These are phyloP conservation scores for Lordiphosa andalusiaca DNA, from an alignment of 2,888 invertebrate species.

Conservation along the genomic window DNA sequence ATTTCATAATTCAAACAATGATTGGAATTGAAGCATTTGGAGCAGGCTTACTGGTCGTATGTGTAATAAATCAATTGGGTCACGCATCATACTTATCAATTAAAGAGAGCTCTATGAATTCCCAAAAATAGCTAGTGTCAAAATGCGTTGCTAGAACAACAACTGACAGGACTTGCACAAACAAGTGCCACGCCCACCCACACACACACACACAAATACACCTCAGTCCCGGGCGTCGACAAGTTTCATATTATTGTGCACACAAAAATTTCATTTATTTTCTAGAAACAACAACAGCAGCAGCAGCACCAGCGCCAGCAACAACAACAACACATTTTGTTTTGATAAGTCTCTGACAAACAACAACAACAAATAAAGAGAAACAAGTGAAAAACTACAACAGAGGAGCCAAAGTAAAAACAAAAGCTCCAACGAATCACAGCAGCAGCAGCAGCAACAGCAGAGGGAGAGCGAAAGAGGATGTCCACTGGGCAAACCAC, in stretches of 20 bases:
- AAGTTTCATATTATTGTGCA: constrained; percentile 39
- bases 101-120: too few relatives aligned
- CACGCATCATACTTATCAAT: too few relatives aligned
- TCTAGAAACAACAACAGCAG: constrained; percentile 48
- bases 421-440: constrained; percentile 51
- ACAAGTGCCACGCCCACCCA: constrained; percentile 33
- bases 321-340: constrained; percentile 59
- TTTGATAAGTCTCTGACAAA: constrained; percentile 72
- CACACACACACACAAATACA: constrained; percentile 6
- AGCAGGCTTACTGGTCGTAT: too few relatives aligned
- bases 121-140: too few relatives aligned
- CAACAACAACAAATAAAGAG: constrained; percentile 37
- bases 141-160: constrained; percentile 26
- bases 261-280: constrained; percentile 58
- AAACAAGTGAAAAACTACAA: constrained; percentile 50
- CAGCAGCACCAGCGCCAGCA: constrained; percentile 23
- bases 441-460: constrained; percentile 6
- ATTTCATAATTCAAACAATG: too few relatives aligned
- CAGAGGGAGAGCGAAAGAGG: constrained; percentile 3
- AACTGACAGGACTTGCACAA: constrained; percentile 34
- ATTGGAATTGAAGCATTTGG: too few relatives aligned
- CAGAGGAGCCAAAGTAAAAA: constrained; percentile 39
- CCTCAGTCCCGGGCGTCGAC: constrained; percentile 26
- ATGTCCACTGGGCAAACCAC: constrained; percentile 51
- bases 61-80: too few relatives aligned